A percentile compares a stretch with the other conserved stretches of the same genome.
phyloP scores from a whole-genome alignment of 2,888 invertebrate species.

The Amaurobius ferox region DNA sequence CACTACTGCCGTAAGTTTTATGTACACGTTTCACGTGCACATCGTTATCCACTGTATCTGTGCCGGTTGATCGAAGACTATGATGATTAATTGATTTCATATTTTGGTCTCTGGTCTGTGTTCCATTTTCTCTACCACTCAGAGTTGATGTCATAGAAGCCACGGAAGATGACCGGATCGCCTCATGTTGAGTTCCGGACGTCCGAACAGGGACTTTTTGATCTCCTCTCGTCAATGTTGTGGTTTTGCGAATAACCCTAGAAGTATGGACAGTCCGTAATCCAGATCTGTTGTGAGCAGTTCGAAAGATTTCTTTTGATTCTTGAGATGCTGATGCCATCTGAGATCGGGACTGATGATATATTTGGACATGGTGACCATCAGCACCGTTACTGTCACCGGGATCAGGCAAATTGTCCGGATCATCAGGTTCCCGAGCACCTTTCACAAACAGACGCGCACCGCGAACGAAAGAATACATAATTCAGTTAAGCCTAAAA shows the following conservation, averaged over 20 bases:
- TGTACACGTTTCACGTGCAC: constrained; percentile 54
- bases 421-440: constrained; percentile 83
- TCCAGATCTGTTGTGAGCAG: constrained; percentile 83
- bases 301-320: constrained; percentile 85
- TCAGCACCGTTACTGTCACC: constrained; percentile 49
- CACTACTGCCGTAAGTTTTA: constrained; percentile 24
- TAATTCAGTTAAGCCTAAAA: constrained; percentile 76
- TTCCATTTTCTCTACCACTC: constrained; percentile 40
- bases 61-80: constrained; percentile 15
- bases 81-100: constrained; percentile 19
- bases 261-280: constrained; percentile 89
- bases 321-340: constrained; percentile 75
- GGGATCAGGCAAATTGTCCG: constrained; percentile 79
- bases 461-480: constrained; percentile 87
- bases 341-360: constrained; percentile 72
- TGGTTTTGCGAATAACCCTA: constrained; percentile 90
- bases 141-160: constrained; percentile 41
- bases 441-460: constrained; percentile 88
- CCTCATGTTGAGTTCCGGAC: constrained; percentile 53
- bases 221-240: constrained; percentile 90
- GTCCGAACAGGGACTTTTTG: constrained; percentile 79
- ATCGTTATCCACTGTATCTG: constrained; percentile 38
- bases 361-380: constrained; percentile 35
- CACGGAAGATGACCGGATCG: constrained; percentile 32
- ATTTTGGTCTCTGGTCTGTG: constrained; percentile 29